Conservation (phyloP, 53 echinoderm and acorn worm species). For the Echinarachnius parma region DNA sequence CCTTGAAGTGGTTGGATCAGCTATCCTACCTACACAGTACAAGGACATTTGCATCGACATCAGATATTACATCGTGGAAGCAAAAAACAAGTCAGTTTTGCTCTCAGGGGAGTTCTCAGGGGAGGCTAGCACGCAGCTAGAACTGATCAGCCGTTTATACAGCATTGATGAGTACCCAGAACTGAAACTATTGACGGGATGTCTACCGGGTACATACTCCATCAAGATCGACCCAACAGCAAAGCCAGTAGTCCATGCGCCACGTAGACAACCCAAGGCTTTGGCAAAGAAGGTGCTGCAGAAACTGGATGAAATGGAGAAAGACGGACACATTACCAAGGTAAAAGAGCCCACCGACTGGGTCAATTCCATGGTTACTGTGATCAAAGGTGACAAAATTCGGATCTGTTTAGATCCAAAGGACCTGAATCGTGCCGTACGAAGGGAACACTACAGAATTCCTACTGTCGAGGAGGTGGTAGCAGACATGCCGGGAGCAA, state of each 20-base stretch:
- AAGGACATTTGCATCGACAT: constrained; percentile 50
- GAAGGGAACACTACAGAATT: constrained; percentile 51
- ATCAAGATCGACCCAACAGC: constrained; percentile 59
- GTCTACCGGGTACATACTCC: constrained; percentile 49
- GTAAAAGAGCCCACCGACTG: constrained; percentile 55
- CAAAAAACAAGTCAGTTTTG: constrained; percentile 43
- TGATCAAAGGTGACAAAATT: constrained; percentile 50
- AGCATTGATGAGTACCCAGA: constrained; percentile 47
- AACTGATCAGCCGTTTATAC: constrained; percentile 49
- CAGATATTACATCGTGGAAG: constrained; percentile 45
- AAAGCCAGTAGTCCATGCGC: constrained; percentile 58
- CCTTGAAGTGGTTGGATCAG: constrained; percentile 47
- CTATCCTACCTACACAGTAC: constrained; percentile 37
- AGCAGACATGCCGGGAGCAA: constrained; percentile 31
- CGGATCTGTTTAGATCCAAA: constrained; percentile 57
- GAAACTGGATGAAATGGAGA: constrained; percentile 53
- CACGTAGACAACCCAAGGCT: constrained; percentile 55
- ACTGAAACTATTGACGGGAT: constrained; percentile 38
- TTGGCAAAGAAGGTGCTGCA: constrained; percentile 36
- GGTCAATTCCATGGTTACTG: constrained; percentile 55
- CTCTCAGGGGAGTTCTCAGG: no score
- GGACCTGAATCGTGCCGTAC: constrained; percentile 51
- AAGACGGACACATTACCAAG: constrained; percentile 55
- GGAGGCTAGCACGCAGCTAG: constrained; percentile 37
- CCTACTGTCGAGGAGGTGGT: constrained; percentile 48